These are phyloP conservation scores for Harpagoxenus sublaevis DNA, from an alignment of 2,888 invertebrate species.

Conservation along the genomic window DNA sequence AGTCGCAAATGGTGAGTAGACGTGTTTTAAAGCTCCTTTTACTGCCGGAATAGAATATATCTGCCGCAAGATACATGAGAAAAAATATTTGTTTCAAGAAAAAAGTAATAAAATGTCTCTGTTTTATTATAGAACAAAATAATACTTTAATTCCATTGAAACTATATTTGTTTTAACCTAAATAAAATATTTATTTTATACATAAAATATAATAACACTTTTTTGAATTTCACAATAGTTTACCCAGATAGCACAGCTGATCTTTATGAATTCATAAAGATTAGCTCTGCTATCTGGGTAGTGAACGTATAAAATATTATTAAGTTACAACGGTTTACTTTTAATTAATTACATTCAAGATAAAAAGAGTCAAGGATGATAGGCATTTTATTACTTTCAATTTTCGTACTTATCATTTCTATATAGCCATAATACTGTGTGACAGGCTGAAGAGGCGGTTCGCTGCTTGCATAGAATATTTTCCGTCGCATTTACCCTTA, in stretches of 20 bases:
- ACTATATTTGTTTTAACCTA: background rate
- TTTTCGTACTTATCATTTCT: slow-evolving; percentile 37
- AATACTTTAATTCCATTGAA: background rate
- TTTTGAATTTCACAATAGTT: background rate
- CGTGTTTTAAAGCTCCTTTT: background rate
- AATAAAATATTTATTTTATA: slow-evolving; percentile 22
- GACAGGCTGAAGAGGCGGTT: slow-evolving; percentile 92
- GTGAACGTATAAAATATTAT: background rate
- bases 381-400: slow-evolving; percentile 37
- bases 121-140: background rate
- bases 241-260: background rate
- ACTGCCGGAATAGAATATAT: background rate
- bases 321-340: background rate
- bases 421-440: slow-evolving; percentile 59
- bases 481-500: slow-evolving; percentile 90
- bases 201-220: background rate
- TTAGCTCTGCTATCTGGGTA: background rate
- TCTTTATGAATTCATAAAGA: too few relatives aligned
- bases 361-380: background rate
- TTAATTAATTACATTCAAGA: background rate
- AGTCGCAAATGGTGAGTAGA: slow-evolving; percentile 97
- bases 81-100: background rate
- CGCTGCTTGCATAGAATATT: slow-evolving; percentile 93
- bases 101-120: slow-evolving; percentile 1
- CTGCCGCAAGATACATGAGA: background rate